Conservation (phyloP, 2,797 vertebrate genomes). For the Scolopax rusticola region DNA sequence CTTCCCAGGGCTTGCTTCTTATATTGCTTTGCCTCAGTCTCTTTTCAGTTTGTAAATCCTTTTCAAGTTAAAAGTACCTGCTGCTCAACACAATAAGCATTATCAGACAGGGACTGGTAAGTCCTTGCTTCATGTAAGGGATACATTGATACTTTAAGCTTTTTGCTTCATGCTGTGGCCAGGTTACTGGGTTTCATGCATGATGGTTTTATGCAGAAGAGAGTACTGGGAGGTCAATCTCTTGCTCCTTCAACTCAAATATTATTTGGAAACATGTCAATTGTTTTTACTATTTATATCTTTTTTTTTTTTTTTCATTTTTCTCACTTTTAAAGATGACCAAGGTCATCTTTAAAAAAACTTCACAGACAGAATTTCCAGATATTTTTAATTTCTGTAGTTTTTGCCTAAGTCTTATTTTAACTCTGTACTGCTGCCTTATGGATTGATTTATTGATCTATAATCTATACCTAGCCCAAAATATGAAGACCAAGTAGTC, state of each 20-base stretch:
- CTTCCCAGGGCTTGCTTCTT: neutral
- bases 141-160: neutral
- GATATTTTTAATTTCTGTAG: neutral
- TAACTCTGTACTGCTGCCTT: neutral
- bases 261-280: neutral
- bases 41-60: conserved; percentile 14
- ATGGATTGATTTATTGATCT: neutral
- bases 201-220: neutral
- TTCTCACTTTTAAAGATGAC: neutral
- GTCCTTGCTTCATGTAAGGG: neutral
- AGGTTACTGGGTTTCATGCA: neutral
- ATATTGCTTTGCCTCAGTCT: neutral
- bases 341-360: neutral
- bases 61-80: neutral
- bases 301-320: neutral
- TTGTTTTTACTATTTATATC: neutral
- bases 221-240: neutral
- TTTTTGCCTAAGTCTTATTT: neutral
- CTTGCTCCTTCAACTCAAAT: neutral
- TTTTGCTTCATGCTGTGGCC: neutral
- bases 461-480: neutral
- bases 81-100: conserved; percentile 4
- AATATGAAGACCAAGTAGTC: neutral
- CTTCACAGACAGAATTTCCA: neutral
- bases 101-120: neutral